A percentile compares a stretch with the other conserved stretches of the same genome.
phyloP scores from a whole-genome alignment of 2,888 invertebrate genomes.

The Tenthredo livida region DNA sequence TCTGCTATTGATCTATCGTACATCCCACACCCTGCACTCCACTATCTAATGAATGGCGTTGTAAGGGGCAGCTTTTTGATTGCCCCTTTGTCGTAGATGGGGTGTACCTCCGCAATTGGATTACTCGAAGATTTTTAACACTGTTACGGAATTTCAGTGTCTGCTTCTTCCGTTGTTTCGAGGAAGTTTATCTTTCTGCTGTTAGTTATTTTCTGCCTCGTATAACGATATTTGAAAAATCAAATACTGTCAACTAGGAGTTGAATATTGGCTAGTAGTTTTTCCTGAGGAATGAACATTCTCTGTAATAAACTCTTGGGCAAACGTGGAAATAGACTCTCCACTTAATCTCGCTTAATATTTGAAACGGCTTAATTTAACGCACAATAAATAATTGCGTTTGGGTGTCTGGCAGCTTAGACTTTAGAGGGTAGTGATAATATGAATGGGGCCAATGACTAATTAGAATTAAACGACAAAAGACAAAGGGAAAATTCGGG shows the following conservation, averaged over 20 bases:
- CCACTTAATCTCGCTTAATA: neutral
- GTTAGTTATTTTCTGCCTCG: neutral
- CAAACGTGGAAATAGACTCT: neutral
- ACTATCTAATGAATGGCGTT: conserved; percentile 6
- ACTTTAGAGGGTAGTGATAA: neutral
- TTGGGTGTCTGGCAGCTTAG: conserved; percentile 1
- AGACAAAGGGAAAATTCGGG: neutral
- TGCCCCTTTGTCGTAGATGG: neutral
- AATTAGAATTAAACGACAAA: conserved; percentile 24
- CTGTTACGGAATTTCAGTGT: neutral
- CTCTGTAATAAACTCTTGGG: neutral
- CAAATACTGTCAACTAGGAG: neutral
- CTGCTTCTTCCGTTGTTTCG: neutral
- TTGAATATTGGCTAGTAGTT: neutral
- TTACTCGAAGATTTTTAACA: neutral
- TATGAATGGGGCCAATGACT: conserved; percentile 6
- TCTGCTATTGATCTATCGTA: conserved; percentile 1
- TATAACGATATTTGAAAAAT: neutral
- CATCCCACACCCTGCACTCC: neutral
- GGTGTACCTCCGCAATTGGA: conserved; percentile 13
- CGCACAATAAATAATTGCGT: conserved; percentile 8
- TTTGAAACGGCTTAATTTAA: neutral
- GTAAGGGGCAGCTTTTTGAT: conserved; percentile 18
- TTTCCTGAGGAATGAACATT: neutral
- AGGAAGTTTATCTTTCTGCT: neutral